Evolutionary conservation across 64 coral and sea anemone genomes (phyloP), one percentile per base, ranked within the genome.

Genomic region (Acropora yongei): DNA sequence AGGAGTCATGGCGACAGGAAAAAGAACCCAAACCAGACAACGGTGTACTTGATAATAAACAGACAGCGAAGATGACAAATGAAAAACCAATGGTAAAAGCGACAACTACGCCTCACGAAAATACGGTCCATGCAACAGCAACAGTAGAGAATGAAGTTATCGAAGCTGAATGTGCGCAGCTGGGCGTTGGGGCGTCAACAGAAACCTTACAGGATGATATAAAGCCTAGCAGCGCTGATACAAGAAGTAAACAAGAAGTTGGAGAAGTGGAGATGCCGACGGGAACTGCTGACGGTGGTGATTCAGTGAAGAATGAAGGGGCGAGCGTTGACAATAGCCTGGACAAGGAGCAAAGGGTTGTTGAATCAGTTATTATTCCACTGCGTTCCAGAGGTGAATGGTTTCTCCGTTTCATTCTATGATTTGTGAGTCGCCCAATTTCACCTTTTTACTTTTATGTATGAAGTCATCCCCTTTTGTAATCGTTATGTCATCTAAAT

Each of bases 311-410:
- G 41, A 76, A 71, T 71, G 18, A 19, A 71, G 68, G 20, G 6
- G 1, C 46, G 11, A 44, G 46, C 13, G 11, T 48, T 48, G 2
- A 44, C 13, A 44, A 78, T 17, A 6, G 16, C 11, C 14, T 0
- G 13, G 17, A 42, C 14, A 49, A 3, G 19, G 82, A 50, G 61
- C 17, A 84, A 41, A 66, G 4, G n/a, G 18, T 4, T 30, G 30
- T 30, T 16, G 63, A 85, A 49, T 4, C 16, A 72, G 63, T 72
- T 47, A n/a, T 85, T n/a, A n/a, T 85, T n/a, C 65, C 82, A 11
- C 18, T 85, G n/a, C 61, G 82, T 18, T 72, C 82, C 44, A 85
- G 65, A 71, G 82, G 82, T 85, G n/a, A 85, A 18, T 40, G 51
- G 1, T 10, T 55, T 55, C 6, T 55, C 3, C 5, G 51, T 55